phyloP scores from a whole-genome alignment of 2,888 invertebrate genomes.

The Andrena chrysosceles region DNA sequence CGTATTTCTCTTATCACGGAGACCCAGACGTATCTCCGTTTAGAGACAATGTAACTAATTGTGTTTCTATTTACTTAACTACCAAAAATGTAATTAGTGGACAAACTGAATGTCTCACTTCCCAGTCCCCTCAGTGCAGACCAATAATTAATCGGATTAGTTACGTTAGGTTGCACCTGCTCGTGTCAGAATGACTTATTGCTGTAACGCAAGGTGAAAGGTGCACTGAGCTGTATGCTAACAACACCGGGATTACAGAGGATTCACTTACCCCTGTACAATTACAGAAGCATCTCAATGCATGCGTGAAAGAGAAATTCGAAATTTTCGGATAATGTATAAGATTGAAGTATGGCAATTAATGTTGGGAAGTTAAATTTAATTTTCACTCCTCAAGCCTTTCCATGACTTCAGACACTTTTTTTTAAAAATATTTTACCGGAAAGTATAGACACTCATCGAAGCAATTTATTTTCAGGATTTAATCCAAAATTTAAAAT shows the following conservation, averaged over 20 bases:
- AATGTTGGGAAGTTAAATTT: no score
- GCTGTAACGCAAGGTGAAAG: slow-evolving; percentile 54
- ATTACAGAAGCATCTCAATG: not conserved
- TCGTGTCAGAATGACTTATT: slow-evolving; percentile 49
- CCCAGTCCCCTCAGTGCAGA: not conserved
- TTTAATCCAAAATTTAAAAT: no score
- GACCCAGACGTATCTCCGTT: not conserved
- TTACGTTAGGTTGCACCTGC: slow-evolving; percentile 53
- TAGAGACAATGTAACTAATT: slow-evolving; percentile 29
- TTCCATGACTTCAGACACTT: no score
- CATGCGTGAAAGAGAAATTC: not conserved
- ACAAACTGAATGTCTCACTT: not conserved
- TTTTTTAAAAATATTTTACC: no score
- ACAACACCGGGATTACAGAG: slow-evolving; percentile 36
- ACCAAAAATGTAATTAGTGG: slow-evolving; percentile 22
- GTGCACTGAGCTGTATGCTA: slow-evolving; percentile 20
- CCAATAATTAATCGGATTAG: slow-evolving; percentile 58
- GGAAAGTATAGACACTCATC: no score
- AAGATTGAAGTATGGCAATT: not conserved
- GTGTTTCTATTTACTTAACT: slow-evolving; percentile 12
- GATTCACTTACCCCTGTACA: slow-evolving; percentile 14
- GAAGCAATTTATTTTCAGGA: no score
- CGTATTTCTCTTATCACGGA: not conserved
- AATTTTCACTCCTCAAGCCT: no score
- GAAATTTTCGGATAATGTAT: not conserved